Base-by-base conservation (phyloP, 1,140 invertebrate genomes). In the Procambarus virginalis region DNA sequence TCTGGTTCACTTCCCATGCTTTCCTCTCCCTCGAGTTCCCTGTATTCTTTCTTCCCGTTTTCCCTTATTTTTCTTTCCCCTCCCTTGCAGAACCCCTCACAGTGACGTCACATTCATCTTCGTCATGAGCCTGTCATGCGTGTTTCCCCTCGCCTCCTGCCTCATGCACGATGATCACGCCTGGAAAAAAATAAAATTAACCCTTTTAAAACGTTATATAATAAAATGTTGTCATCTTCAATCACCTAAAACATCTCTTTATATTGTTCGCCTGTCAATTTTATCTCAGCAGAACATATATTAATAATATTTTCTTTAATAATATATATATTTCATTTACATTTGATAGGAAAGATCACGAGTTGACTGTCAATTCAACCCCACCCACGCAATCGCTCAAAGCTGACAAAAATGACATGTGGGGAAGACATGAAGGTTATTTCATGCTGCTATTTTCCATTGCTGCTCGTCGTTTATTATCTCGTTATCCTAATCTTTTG, bases 51-150 rank as follows among this genome's bases (percentile, higher is more conserved):
- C 17, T 49, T 80, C 49, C 55, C 34, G 22, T 75, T 84, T 77
- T 48, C 87, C 73, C 80, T 64, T 76, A 55, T 60, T 84, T 84
- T 84, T 89, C 80, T 89, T 89, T 75, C 81, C 81, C 87, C 87
- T 83, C 87, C 87, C 80, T 84, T 83, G 73, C 87, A 89, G 80
- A 89, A 78, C 87, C 80, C 87, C 87, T 84, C 81, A 68, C 87
- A 68, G 87, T 89, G 87, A 89, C 87, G 87, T 89, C 87, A 89
- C 87, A 89, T 89, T 78, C 87, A 89, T 89, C 87, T 89, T 89
- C 87, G 87, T 89, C 87, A 89, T 89, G 87, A 77, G 82, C 22
- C 79, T 89, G 87, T 89, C 87, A 89, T 89, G 87, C 64, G 87
- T 89, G 87, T 89, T 89, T 89, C 87, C 87, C 87, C 87, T 89